A percentile compares a stretch with the other conserved stretches of the same genome.
Evolutionary conservation across 2,888 invertebrate genomes (phyloP).

Genomic region (Buathra laborator): DNA sequence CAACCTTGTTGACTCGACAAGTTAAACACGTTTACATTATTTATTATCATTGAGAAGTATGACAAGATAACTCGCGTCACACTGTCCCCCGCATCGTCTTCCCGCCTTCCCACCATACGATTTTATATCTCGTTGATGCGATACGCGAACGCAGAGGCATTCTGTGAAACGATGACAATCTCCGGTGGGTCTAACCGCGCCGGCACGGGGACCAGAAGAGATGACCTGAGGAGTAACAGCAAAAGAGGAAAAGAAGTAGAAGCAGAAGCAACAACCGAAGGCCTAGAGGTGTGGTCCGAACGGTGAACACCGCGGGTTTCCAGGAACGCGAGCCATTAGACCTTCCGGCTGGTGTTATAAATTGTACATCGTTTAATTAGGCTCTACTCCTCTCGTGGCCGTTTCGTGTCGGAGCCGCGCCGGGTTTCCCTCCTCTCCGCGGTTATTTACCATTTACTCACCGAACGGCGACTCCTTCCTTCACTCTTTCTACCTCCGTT

Average conservation of each 20-base stretch:
- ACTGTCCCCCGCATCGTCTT: neutral
- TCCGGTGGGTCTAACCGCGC: slow-evolving; percentile 68
- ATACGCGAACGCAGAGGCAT: slow-evolving; percentile 53
- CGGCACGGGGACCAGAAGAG: slow-evolving; percentile 56
- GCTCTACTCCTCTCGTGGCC: slow-evolving; percentile 75
- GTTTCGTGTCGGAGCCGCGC: slow-evolving; percentile 54
- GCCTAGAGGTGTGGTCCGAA: slow-evolving; percentile 84
- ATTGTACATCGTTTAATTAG: slow-evolving; percentile 86
- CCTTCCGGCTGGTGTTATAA: slow-evolving; percentile 85
- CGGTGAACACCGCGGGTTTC: slow-evolving; percentile 82
- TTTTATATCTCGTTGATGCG: slow-evolving; percentile 45
- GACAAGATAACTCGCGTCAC: neutral
- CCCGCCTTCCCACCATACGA: neutral
- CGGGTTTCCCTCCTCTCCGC: slow-evolving; percentile 59
- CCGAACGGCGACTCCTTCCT: slow-evolving; percentile 39
- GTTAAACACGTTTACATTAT: neutral
- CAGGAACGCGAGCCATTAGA: slow-evolving; percentile 85
- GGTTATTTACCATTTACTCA: slow-evolving; percentile 80
- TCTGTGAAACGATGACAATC: slow-evolving; percentile 82
- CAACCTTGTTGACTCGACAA: too few relatives aligned
- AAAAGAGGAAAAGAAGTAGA: slow-evolving; percentile 63
- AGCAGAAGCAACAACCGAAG: slow-evolving; percentile 72
- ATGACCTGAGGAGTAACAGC: slow-evolving; percentile 57
- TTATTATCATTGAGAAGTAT: neutral
- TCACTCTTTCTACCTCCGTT: slow-evolving; percentile 22